Conservation (phyloP, 1,140 invertebrate species). For the Ceratina calcarata region DNA sequence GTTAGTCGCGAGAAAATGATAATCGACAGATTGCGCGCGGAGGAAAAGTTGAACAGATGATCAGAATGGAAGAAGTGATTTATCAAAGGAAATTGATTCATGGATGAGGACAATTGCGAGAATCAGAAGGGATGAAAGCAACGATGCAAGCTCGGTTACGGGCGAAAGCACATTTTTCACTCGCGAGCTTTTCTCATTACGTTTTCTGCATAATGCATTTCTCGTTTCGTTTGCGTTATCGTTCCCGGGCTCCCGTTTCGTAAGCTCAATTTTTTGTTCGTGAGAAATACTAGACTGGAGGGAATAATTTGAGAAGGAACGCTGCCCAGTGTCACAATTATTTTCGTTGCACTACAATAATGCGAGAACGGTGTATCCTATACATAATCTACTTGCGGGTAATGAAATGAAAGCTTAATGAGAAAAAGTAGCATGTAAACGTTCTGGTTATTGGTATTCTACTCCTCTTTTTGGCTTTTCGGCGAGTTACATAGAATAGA, state of each 20-base stretch:
- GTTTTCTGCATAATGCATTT: neutral
- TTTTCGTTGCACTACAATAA: neutral
- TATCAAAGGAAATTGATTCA: neutral
- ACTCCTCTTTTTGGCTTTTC: neutral
- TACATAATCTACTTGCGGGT: neutral
- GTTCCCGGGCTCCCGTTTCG: neutral
- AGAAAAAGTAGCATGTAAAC: neutral
- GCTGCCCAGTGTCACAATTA: no score
- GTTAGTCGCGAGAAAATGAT: neutral
- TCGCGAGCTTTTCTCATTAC: no score
- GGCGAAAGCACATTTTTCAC: neutral
- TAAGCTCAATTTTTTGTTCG: neutral
- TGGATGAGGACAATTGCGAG: neutral
- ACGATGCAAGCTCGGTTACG: neutral
- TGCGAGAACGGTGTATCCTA: neutral
- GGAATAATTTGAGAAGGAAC: neutral
- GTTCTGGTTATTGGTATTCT: neutral
- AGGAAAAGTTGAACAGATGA: no score
- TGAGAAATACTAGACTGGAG: neutral
- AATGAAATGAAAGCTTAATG: neutral
- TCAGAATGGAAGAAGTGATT: neutral
- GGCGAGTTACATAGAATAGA: neutral
- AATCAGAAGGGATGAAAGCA: neutral
- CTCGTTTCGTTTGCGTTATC: neutral
- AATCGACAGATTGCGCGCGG: neutral